phyloP scores from a whole-genome alignment of 2,888 invertebrate species.

The Reticulitermes lucifugus region DNA sequence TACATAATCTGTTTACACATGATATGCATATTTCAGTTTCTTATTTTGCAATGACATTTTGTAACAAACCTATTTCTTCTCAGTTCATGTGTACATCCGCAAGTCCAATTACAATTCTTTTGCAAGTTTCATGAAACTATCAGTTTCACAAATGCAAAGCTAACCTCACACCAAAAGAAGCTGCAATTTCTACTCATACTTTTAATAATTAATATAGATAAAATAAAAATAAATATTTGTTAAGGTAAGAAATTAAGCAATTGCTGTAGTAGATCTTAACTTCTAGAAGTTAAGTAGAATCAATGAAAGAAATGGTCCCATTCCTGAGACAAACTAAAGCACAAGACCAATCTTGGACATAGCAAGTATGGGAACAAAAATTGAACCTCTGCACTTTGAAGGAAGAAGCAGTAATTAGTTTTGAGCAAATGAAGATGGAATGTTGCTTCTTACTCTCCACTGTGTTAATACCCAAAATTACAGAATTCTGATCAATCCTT shows the following conservation, averaged over 20 bases:
- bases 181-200: neutral
- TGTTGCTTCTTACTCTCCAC: slow-evolving; percentile 14
- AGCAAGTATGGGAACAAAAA: neutral
- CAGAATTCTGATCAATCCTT: neutral
- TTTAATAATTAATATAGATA: slow-evolving; percentile 6
- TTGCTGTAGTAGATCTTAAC: slow-evolving; percentile 5
- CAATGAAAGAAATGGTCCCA: neutral
- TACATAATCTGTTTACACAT: slow-evolving; percentile 25
- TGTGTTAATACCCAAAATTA: neutral
- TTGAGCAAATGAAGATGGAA: slow-evolving; percentile 42
- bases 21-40: slow-evolving; percentile 40
- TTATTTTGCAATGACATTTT: slow-evolving; percentile 16
- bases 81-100: neutral
- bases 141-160: neutral
- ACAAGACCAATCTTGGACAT: neutral
- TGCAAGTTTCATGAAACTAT: slow-evolving; percentile 6
- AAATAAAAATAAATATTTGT: slow-evolving; percentile 10
- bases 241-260: neutral
- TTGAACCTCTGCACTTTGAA: neutral
- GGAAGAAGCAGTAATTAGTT: neutral
- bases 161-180: slow-evolving; percentile 24
- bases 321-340: slow-evolving; percentile 3
- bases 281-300: slow-evolving; percentile 18
- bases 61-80: neutral
- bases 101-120: neutral